Percentiles rank a stretch among this genome's conserved stretches.
Evolutionary conservation across 1,140 invertebrate genomes (phyloP).

Genomic region (Polypedilum pembai): DNA sequence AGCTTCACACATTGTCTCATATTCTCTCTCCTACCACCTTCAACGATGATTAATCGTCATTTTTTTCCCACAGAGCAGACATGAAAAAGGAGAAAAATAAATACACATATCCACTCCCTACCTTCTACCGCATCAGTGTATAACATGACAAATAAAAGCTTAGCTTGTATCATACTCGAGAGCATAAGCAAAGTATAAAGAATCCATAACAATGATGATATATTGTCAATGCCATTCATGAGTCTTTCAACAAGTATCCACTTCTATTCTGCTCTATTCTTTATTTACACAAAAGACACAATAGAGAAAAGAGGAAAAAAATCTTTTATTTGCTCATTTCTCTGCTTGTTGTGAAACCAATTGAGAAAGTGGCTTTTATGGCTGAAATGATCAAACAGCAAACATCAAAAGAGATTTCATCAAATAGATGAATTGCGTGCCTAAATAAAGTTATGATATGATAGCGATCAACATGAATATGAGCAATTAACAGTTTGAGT

Average conservation of each 20-base stretch:
- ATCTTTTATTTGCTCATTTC: background rate
- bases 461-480: background rate
- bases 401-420: background rate
- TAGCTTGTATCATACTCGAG: background rate
- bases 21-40: background rate
- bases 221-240: background rate
- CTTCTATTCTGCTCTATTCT: background rate
- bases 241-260: background rate
- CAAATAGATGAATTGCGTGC: background rate
- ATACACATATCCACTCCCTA: no score
- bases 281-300: background rate
- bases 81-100: background rate
- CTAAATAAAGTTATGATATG: background rate
- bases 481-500: background rate
- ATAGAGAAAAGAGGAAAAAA: no score
- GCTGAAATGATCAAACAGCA: background rate
- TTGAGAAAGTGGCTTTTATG: background rate
- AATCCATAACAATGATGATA: background rate
- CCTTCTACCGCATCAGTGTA: background rate
- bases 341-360: background rate
- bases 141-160: conserved; percentile 13
- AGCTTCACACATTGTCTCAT: background rate
- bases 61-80: background rate
- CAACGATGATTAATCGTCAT: background rate
- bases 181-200: background rate